Evolutionary conservation across 2,888 invertebrate species (phyloP).

Genomic region (Hoplodrina ambigua): DNA sequence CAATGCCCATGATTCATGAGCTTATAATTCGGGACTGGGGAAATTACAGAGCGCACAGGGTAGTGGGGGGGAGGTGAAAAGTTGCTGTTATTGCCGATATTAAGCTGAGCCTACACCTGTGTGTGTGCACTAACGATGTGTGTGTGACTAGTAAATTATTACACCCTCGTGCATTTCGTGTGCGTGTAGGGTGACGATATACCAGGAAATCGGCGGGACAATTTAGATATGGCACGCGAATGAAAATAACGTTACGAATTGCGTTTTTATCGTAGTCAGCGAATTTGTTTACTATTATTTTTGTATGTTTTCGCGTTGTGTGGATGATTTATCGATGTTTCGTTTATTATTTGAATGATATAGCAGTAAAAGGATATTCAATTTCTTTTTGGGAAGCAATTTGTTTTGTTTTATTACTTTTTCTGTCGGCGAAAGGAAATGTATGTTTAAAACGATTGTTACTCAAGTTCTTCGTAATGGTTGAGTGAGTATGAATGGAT

Average conservation of each 20-base stretch:
- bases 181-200: slow-evolving; percentile 68
- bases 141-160: slow-evolving; percentile 80
- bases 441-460: slow-evolving; percentile 36
- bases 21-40: slow-evolving; percentile 81
- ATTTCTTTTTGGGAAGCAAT: slow-evolving; percentile 53
- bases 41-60: slow-evolving; percentile 70
- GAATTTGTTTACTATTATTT: slow-evolving; percentile 52
- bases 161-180: slow-evolving; percentile 70
- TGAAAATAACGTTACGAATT: slow-evolving; percentile 45
- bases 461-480: slow-evolving; percentile 21
- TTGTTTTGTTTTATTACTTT: slow-evolving; percentile 45
- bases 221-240: slow-evolving; percentile 60
- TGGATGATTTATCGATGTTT: slow-evolving; percentile 42
- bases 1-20: slow-evolving; percentile 81
- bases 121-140: slow-evolving; percentile 47
- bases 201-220: slow-evolving; percentile 57
- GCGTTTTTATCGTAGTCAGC: slow-evolving; percentile 39
- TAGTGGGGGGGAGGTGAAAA: slow-evolving; percentile 68
- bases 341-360: slow-evolving; percentile 40
- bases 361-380: slow-evolving; percentile 44
- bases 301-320: slow-evolving; percentile 39
- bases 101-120: slow-evolving; percentile 71
- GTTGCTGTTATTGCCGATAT: slow-evolving; percentile 83
- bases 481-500: slow-evolving; percentile 33
- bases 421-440: slow-evolving; percentile 41